Base-by-base conservation (phyloP, 2,113 vertebrate genomes). In the Neodon shergylaensis region DNA sequence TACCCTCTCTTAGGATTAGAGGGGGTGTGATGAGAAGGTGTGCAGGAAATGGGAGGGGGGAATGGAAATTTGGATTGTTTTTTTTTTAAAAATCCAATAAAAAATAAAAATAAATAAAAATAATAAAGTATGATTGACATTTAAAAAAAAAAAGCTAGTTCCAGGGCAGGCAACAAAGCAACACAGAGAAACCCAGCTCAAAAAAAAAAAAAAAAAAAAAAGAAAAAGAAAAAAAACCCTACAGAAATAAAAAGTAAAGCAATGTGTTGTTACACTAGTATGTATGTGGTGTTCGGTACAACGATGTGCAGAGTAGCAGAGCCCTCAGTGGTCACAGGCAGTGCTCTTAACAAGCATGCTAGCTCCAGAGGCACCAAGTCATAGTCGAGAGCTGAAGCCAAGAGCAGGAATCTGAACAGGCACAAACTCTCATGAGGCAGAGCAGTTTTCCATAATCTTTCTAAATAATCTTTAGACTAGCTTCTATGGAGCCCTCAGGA, bases 401-500 rank as follows among this genome's bases (percentile, higher is more conserved):
- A 96, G 65, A 66, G 68, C 78, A 94, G 54, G 81, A 42, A 72
- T 83, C 95, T 92, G 78, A 54, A 78, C 86, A 96, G 91, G 84
- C 68, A 83, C 21, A 58, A 74, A 94, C 31, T 92, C 95, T 91
- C 92, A 74, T 0, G 42, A 68, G 94, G 68, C 54, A 78, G 22
- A 95, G 88, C 26, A 65, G 66, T 78, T 93, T 95, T 92, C 96
- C 92, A 58, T 78, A 92, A 95, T 96, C 95, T 96, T 94, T 88
- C 91, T 19, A 94, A 95, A 93, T 83, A 97, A 94, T 96, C 96
- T 95, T 96, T 81, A 92, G 95, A 79, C 76, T 44, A 42, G 70
- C 81, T 78, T 94, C 94, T 94, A 96, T 86, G 84, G 82, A 94
- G 70, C 97, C 92, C 94, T 70, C 73, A 96, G 97, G 96, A 97